A percentile compares a stretch with the other conserved stretches of the same genome.
These are phyloP conservation scores for Hypsopygia costalis DNA, from an alignment of 2,888 invertebrate genomes.

Conservation along the genomic window DNA sequence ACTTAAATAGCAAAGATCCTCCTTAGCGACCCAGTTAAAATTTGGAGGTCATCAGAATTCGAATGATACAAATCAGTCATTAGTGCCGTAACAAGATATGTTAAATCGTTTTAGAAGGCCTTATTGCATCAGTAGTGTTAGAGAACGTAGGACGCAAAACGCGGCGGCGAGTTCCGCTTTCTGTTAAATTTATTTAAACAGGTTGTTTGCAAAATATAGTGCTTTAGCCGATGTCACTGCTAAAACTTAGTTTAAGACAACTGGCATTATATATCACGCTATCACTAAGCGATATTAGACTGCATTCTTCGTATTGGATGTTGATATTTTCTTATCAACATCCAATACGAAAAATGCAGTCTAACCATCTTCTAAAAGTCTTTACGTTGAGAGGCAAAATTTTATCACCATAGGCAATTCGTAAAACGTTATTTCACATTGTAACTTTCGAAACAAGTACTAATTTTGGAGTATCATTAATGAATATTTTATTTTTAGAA, in stretches of 20 bases:
- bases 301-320: not conserved
- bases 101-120: conserved; percentile 26
- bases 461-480: too few relatives aligned
- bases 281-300: not conserved
- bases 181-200: conserved; percentile 20
- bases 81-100: conserved; percentile 10
- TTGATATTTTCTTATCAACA: not conserved
- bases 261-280: not conserved
- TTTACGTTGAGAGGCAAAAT: too few relatives aligned
- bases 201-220: conserved; percentile 16
- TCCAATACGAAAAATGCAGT: not conserved
- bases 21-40: conserved; percentile 20
- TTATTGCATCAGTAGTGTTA: conserved; percentile 29
- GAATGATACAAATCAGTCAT: conserved; percentile 12
- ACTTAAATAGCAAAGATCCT: not conserved
- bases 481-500: too few relatives aligned
- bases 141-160: conserved; percentile 24
- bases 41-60: conserved; percentile 24
- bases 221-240: conserved; percentile 12
- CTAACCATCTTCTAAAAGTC: too few relatives aligned
- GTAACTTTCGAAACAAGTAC: too few relatives aligned
- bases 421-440: too few relatives aligned
- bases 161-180: conserved; percentile 27
- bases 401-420: too few relatives aligned
- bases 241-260: conserved; percentile 2